Percentiles rank a stretch among this genome's conserved stretches.
Evolutionary conservation across 37 sponge, comb jelly and placozoan genomes (phyloP).

Genomic region (Chondrosia reniformis): DNA sequence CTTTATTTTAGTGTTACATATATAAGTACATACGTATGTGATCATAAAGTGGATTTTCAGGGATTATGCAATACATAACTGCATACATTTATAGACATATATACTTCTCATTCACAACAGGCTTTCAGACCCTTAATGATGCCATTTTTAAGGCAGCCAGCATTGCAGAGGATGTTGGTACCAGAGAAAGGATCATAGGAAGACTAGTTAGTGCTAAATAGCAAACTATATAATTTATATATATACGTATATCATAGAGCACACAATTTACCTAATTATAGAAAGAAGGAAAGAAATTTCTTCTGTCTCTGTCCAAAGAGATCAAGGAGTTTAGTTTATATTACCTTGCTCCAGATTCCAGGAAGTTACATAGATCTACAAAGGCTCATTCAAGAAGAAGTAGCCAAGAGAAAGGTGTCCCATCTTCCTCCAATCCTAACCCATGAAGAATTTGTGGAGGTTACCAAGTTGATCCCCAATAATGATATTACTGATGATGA

Average conservation of each 20-base stretch:
- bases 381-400: conserved; percentile 53
- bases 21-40: too few species aligned
- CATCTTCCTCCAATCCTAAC: conserved; percentile 68
- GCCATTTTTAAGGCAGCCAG: conserved; percentile 66
- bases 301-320: background rate
- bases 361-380: conserved; percentile 80
- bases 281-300: conserved; percentile 30
- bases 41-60: too few species aligned
- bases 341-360: conserved; percentile 54
- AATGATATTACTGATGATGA: conserved; percentile 72
- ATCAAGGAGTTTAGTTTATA: background rate
- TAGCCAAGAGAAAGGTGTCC: conserved; percentile 35
- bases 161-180: conserved; percentile 65
- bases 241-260: too few species aligned
- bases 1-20: too few species aligned
- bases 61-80: too few species aligned
- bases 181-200: conserved; percentile 75
- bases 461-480: conserved; percentile 61
- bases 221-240: too few species aligned
- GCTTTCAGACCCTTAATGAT: conserved; percentile 56
- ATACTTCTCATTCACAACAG: too few species aligned
- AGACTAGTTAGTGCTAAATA: too few species aligned
- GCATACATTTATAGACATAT: too few species aligned
- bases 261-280: too few species aligned
- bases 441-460: conserved; percentile 72